Base-by-base conservation (phyloP, 2,888 invertebrate species). In the Drosophila nr. perissopoda region DNA sequence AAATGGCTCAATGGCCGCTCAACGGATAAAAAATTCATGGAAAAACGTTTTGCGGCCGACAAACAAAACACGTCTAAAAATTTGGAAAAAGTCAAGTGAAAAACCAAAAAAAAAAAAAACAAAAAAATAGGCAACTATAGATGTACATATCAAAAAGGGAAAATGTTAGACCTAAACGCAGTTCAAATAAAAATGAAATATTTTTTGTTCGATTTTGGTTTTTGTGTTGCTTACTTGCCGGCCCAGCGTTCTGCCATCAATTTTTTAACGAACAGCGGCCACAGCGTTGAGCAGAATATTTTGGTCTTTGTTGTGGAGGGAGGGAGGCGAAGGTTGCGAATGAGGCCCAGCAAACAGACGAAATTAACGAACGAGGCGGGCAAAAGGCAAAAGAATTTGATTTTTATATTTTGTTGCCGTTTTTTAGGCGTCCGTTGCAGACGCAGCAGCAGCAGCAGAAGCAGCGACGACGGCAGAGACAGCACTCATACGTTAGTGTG, bases 321-420 rank as follows among this genome's bases (percentile, higher is more conserved):
- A 2, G 21, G 13, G 10, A 4, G 2, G 31, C 0, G 8, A n/a
- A 27, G 4, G 40, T 57, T 72, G 73, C 71, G 76, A 84, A 82
- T 69, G 71, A 76, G 73, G 68, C 69, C 33, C 80, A 78, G 70
- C 69, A 74, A 74, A 73, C 58, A 71, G 60, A 38, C 61, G 61
- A 87, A 89, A 85, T 85, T 89, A 85, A 89, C 88, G 80, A 80
- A 87, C 60, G 73, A 78, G 76, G 66, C 75, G 71, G 75, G 60
- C 45, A 82, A 83, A 77, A 68, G 69, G 73, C 73, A 45, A 78
- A 77, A 67, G 83, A 87, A 85, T 86, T 89, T 89, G 85, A 86
- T 86, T 86, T 86, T 89, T 89, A 80, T 87, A 85, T 78, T 80
- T 87, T 82, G 82, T 87, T 78, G 88, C 71, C 86, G 80, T 89